Evolutionary conservation across 2,888 invertebrate species (phyloP).

Genomic region (Noctua pronuba): DNA sequence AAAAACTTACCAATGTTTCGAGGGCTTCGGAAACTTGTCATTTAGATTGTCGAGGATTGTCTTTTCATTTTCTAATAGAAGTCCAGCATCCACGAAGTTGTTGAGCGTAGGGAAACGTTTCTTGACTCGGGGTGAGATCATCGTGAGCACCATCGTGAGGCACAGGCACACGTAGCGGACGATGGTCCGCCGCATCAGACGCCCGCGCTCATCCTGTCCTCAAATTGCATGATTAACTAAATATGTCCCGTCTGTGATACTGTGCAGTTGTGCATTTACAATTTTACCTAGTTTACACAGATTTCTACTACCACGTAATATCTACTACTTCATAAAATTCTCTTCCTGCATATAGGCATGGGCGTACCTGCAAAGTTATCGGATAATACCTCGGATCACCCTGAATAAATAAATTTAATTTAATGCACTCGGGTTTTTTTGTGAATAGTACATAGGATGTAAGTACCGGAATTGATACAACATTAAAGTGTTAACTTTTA

Average conservation of each 20-base stretch:
- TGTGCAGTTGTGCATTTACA: conserved; percentile 6
- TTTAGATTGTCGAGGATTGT: conserved; percentile 94
- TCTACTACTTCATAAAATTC: neutral
- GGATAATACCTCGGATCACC: neutral
- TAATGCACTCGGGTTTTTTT: conserved; percentile 1
- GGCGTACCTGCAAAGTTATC: neutral
- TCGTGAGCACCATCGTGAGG: conserved; percentile 96
- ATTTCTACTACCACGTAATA: neutral
- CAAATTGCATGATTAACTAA: conserved; percentile 65
- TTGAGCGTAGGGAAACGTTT: conserved; percentile 96
- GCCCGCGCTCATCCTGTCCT: conserved; percentile 94
- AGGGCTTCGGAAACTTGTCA: conserved; percentile 95
- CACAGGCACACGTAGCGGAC: conserved; percentile 96
- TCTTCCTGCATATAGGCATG: too few relatives aligned
- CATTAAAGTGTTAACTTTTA: neutral
- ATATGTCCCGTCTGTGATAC: conserved; percentile 43
- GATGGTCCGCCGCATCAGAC: conserved; percentile 95
- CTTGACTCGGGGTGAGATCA: conserved; percentile 96
- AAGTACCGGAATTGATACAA: neutral
- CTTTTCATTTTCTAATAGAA: conserved; percentile 95
- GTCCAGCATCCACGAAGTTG: conserved; percentile 96
- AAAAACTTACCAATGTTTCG: conserved; percentile 94
- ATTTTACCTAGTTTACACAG: conserved; percentile 12
- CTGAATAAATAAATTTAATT: neutral
- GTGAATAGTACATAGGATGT: neutral